phyloP scores from a whole-genome alignment of 2,797 vertebrate species.

The Sebastes oblongus region DNA sequence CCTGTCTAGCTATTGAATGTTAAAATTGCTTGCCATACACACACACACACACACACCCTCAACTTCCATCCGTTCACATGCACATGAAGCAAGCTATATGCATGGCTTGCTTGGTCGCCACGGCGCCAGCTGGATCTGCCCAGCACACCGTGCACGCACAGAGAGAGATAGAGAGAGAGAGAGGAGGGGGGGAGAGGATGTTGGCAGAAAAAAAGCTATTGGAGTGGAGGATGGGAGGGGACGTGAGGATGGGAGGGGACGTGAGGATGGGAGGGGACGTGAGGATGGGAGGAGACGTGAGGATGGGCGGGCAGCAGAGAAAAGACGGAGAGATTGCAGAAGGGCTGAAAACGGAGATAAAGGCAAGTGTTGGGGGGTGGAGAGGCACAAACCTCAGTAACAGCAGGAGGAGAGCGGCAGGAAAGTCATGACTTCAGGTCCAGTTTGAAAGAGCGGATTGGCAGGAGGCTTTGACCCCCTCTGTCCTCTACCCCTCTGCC shows the following conservation, averaged over 20 bases:
- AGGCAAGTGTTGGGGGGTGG: conserved; percentile 6
- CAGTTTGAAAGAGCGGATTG: conserved; percentile 35
- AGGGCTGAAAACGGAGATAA: conserved; percentile 35
- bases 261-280: neutral
- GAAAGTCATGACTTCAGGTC: conserved; percentile 39
- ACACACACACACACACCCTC: conserved; percentile 3
- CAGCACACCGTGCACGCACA: conserved; percentile 14
- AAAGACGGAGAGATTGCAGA: conserved; percentile 24
- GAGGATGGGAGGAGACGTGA: conserved; percentile 5
- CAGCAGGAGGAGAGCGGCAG: conserved; percentile 11
- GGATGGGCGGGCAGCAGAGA: conserved; percentile 23
- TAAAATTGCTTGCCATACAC: neutral
- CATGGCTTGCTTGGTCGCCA: conserved; percentile 48
- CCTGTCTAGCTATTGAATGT: too few species aligned
- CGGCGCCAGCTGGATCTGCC: conserved; percentile 58
- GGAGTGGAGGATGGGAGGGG: conserved; percentile 15
- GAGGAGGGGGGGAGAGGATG: neutral
- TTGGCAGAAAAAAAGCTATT: conserved; percentile 39
- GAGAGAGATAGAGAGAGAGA: neutral
- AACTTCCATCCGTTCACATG: conserved; percentile 29
- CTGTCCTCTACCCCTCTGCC: conserved; percentile 44
- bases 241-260: neutral
- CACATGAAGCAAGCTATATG: conserved; percentile 50
- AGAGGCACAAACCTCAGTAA: neutral
- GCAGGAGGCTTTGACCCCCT: conserved; percentile 58